Conservation (phyloP, 2,888 invertebrate species). For the Platerodrilus igneus region DNA sequence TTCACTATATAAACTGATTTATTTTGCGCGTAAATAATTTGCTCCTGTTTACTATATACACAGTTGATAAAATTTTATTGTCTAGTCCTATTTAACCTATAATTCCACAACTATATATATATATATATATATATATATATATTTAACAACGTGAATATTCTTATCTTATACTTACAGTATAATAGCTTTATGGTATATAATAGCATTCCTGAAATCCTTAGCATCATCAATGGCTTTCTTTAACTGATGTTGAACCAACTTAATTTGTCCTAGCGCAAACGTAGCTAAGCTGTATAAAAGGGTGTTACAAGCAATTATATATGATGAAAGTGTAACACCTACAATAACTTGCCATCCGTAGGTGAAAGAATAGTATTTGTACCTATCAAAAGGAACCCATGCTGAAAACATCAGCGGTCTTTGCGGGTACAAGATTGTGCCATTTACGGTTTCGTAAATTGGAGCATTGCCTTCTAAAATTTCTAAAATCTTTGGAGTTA, state of each 20-base stretch:
- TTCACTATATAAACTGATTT: too few species aligned
- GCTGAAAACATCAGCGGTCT: constrained; percentile 11
- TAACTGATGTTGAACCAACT: constrained; percentile 23
- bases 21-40: too few species aligned
- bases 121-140: too few species aligned
- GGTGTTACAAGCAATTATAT: constrained; percentile 22
- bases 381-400: constrained; percentile 31
- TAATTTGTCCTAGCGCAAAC: constrained; percentile 25
- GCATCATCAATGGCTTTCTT: not conserved
- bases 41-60: too few species aligned
- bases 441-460: not conserved
- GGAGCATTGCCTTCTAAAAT: not conserved
- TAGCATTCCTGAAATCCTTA: not conserved
- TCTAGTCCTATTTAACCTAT: too few species aligned
- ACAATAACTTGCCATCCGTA: constrained; percentile 19
- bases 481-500: constrained; percentile 1
- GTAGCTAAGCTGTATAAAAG: constrained; percentile 26
- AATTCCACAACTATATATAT: too few species aligned
- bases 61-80: too few species aligned
- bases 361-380: constrained; percentile 20
- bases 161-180: constrained; percentile 7
- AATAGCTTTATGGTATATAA: constrained; percentile 4
- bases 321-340: constrained; percentile 18
- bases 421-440: not conserved
- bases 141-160: too few species aligned